Evolutionary conservation across 1,140 invertebrate genomes (phyloP).

Genomic region (Plodia interpunctella): DNA sequence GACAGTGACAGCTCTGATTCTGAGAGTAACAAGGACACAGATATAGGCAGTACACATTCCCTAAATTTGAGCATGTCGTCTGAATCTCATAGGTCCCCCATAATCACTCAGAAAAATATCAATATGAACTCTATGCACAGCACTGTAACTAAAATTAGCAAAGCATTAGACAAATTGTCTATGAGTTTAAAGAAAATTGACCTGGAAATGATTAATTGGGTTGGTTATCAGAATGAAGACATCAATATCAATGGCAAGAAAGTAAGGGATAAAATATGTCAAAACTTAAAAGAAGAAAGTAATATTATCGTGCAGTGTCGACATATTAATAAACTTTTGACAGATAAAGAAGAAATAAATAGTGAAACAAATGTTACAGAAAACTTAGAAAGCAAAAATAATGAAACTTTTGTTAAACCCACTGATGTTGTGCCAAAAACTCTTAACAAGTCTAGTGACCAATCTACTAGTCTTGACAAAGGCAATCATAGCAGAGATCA

Average conservation of each 20-base stretch:
- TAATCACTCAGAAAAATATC: constrained; percentile 9
- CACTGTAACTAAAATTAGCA: constrained; percentile 18
- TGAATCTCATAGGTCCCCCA: constrained; percentile 11
- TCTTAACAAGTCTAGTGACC: neutral
- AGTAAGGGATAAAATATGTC: constrained; percentile 28
- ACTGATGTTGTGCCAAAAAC: neutral
- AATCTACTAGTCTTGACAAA: neutral
- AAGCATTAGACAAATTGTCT: constrained; percentile 30
- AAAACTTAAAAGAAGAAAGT: constrained; percentile 34
- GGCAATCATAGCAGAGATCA: neutral
- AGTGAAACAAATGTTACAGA: neutral
- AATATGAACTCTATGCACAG: constrained; percentile 14
- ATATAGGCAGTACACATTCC: constrained; percentile 1
- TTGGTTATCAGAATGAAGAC: constrained; percentile 25
- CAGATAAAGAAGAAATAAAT: constrained; percentile 11
- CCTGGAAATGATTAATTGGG: constrained; percentile 40
- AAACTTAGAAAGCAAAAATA: constrained; percentile 1
- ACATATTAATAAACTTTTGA: constrained; percentile 19
- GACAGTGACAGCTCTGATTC: constrained; percentile 13
- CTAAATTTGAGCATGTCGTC: constrained; percentile 34
- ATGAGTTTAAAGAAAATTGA: constrained; percentile 36
- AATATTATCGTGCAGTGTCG: constrained; percentile 27
- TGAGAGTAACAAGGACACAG: neutral
- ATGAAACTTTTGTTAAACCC: constrained; percentile 4
- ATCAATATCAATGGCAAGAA: constrained; percentile 14